Percentiles rank a stretch among this genome's conserved stretches.
Conservation (phyloP, 2,797 vertebrate genomes). For the Pachyuromys duprasi region DNA sequence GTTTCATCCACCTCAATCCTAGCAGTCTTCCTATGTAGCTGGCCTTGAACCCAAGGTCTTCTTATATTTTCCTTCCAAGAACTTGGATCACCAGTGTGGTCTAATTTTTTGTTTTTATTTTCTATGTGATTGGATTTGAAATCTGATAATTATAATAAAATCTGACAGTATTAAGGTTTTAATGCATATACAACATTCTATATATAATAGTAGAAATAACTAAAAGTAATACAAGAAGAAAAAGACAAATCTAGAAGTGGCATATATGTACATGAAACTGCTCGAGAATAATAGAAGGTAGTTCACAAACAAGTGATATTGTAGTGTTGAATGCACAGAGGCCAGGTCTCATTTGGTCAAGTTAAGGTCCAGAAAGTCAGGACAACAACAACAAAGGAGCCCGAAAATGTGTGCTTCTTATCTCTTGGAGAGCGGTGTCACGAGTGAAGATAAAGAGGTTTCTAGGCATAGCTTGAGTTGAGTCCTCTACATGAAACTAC, state of each 20-base stretch:
- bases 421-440: background rate
- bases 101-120: background rate
- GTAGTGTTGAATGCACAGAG: background rate
- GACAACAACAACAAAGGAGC: background rate
- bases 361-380: background rate
- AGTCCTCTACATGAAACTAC: background rate
- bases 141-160: slow-evolving; percentile 4
- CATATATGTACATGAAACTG: background rate
- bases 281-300: background rate
- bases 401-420: background rate
- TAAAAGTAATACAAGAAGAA: background rate
- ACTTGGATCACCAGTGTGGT: background rate
- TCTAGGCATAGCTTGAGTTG: background rate
- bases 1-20: background rate
- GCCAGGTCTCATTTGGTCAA: background rate
- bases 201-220: background rate
- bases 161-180: background rate
- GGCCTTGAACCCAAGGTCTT: background rate
- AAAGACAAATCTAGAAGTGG: background rate
- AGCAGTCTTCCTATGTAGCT: background rate
- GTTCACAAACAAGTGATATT: background rate
- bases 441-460: background rate
- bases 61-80: background rate
- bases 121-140: slow-evolving; percentile 2
- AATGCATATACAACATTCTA: background rate